Evolutionary conservation across 2,888 invertebrate species (phyloP).

Genomic region (Heliconius erato): DNA sequence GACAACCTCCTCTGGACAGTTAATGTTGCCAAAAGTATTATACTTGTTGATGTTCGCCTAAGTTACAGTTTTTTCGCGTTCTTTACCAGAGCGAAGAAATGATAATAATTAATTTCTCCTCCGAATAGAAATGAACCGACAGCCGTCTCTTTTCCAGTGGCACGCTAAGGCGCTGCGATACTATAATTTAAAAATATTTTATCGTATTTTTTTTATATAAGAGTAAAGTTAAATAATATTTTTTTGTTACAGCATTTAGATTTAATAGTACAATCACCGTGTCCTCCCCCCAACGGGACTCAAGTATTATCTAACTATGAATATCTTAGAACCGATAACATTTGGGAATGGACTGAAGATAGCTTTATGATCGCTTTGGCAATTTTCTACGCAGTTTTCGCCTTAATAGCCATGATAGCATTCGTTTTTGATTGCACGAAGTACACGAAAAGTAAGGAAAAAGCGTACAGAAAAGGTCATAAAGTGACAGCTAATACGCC

Average conservation of each 20-base stretch:
- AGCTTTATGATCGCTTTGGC: conserved; percentile 87
- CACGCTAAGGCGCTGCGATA: too few relatives aligned
- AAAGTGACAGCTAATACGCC: conserved; percentile 88
- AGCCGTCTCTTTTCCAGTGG: too few relatives aligned
- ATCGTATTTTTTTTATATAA: background rate
- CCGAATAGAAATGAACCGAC: too few relatives aligned
- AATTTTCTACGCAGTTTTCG: conserved; percentile 87
- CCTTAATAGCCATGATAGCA: conserved; percentile 86
- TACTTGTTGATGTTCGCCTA: too few relatives aligned
- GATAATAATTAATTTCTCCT: too few relatives aligned
- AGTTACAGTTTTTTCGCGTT: too few relatives aligned
- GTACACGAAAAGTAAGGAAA: conserved; percentile 82
- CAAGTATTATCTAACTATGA: conserved; percentile 86
- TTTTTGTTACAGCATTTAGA: conserved; percentile 88
- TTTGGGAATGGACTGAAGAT: conserved; percentile 83
- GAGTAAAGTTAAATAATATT: background rate
- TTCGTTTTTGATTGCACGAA: conserved; percentile 87
- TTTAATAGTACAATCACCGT: conserved; percentile 93
- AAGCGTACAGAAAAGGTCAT: conserved; percentile 79
- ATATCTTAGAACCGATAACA: conserved; percentile 69
- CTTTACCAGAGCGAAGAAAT: too few relatives aligned
- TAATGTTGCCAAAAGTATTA: too few relatives aligned
- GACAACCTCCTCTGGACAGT: too few relatives aligned
- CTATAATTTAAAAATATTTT: background rate
- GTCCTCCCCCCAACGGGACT: conserved; percentile 92